Conservation (phyloP, 2,113 vertebrate species). For the Scytalopus superciliaris region DNA sequence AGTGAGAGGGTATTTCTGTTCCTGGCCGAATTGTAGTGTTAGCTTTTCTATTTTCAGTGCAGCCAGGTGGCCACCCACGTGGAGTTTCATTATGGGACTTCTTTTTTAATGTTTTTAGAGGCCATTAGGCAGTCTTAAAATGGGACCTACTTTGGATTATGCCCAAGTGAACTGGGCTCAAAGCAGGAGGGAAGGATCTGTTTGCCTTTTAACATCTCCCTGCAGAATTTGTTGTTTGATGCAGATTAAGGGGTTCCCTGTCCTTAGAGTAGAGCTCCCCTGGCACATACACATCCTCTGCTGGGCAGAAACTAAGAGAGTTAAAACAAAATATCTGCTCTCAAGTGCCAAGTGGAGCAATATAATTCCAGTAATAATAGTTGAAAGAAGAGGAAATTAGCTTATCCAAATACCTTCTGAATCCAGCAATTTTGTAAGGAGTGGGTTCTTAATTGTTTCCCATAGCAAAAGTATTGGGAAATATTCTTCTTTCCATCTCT, state of each 20-base stretch:
- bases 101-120: not conserved
- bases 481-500: not conserved
- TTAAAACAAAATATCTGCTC: not conserved
- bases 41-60: not conserved
- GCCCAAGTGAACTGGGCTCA: not conserved
- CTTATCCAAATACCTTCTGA: not conserved
- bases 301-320: not conserved
- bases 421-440: not conserved
- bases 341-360: not conserved
- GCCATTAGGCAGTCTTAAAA: not conserved
- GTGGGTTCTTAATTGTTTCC: not conserved
- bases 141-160: not conserved
- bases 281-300: not conserved
- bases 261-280: not conserved
- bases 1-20: not conserved
- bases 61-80: not conserved
- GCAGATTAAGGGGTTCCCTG: not conserved
- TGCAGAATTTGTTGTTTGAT: not conserved
- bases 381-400: not conserved
- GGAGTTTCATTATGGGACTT: not conserved
- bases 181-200: not conserved
- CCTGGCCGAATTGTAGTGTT: not conserved
- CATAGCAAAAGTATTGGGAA: not conserved
- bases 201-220: not conserved
- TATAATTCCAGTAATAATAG: not conserved